These are phyloP conservation scores for Cyprinodon brontotheroides DNA, from an alignment of 2,113 vertebrate genomes.

Conservation along the genomic window DNA sequence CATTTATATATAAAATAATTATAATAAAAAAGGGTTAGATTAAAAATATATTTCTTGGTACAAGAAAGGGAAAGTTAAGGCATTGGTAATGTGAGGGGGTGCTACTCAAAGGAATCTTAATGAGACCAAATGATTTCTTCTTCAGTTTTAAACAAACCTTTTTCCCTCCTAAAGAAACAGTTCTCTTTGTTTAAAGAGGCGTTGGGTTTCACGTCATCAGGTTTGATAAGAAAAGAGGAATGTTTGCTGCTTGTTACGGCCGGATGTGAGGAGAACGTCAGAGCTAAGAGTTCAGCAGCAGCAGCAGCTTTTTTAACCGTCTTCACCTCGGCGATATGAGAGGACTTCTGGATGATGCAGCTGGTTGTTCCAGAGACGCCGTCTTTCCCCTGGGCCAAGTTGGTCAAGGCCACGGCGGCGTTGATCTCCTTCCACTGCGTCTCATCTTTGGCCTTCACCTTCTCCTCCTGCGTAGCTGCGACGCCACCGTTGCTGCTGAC, in stretches of 20 bases:
- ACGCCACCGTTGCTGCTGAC: constrained; percentile 65
- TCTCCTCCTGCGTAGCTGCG: constrained; percentile 79
- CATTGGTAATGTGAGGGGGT: no score
- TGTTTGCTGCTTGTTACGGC: constrained; percentile 70
- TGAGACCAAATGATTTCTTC: no score
- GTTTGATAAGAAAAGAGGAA: constrained; percentile 47
- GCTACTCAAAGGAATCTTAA: no score
- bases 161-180: no score
- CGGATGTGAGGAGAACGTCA: constrained; percentile 1
- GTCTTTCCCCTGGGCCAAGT: constrained; percentile 94
- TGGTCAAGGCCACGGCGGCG: constrained; percentile 98
- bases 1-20: no score
- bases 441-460: constrained; percentile 90
- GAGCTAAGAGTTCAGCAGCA: constrained; percentile 79
- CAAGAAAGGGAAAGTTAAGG: no score
- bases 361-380: constrained; percentile 88
- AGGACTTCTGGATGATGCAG: constrained; percentile 99
- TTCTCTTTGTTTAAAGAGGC: not conserved
- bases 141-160: no score
- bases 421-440: constrained; percentile 99
- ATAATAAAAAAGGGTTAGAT: no score
- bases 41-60: no score
- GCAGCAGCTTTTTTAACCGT: constrained; percentile 91
- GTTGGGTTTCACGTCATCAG: constrained; percentile 43
- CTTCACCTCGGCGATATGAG: constrained; percentile 99